A percentile compares a stretch with the other conserved stretches of the same genome.
phyloP scores from a whole-genome alignment of 92 coral and sea anemone genomes.

The Zoanthus gigantus region DNA sequence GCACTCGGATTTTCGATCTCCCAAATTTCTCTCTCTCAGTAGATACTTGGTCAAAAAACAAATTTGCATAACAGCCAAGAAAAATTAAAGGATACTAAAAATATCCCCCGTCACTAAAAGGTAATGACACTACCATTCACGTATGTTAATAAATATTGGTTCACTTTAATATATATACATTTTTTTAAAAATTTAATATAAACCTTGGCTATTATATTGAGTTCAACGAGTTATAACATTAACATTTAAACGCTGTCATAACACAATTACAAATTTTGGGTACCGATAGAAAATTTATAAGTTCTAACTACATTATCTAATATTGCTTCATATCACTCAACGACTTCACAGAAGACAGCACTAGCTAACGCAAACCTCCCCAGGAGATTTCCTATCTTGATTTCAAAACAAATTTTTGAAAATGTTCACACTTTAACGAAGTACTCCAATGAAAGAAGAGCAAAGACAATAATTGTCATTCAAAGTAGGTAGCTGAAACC shows the following conservation, averaged over 20 bases:
- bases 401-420: background rate
- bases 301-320: constrained; percentile 10
- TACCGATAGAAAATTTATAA: constrained; percentile 23
- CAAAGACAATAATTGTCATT: background rate
- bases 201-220: constrained; percentile 21
- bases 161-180: constrained; percentile 38
- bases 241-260: constrained; percentile 20
- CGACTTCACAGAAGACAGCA: constrained; percentile 40
- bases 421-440: background rate
- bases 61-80: too few relatives aligned
- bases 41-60: too few relatives aligned
- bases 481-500: background rate
- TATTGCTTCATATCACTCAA: constrained; percentile 8
- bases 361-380: background rate
- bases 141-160: constrained; percentile 41
- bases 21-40: too few relatives aligned
- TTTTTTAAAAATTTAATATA: constrained; percentile 41
- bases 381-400: background rate
- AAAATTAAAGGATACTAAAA: too few relatives aligned
- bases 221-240: constrained; percentile 4
- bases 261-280: constrained; percentile 27
- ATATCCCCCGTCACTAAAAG: constrained; percentile 1
- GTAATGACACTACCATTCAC: constrained; percentile 4
- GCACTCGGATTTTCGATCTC: too few relatives aligned
- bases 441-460: background rate